A percentile compares a stretch with the other conserved stretches of the same genome.
Conservation (phyloP, 2,113 vertebrate species). For the Misgurnus anguillicaudatus region DNA sequence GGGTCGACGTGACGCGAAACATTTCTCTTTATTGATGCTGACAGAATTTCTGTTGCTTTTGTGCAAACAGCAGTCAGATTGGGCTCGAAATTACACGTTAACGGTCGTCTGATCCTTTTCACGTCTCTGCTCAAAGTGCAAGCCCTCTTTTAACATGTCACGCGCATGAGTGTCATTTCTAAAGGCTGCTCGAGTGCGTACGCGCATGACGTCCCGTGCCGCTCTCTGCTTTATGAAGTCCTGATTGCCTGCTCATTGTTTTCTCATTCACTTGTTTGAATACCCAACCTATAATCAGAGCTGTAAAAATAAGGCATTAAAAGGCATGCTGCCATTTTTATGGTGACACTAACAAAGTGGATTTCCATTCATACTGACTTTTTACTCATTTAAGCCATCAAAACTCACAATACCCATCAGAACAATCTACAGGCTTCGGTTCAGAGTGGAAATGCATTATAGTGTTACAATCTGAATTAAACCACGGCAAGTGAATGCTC, state of each 20-base stretch:
- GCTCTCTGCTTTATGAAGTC: constrained; percentile 72
- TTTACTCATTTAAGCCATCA: constrained; percentile 70
- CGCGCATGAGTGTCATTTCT: constrained; percentile 70
- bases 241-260: constrained; percentile 80
- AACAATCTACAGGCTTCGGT: constrained; percentile 61
- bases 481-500: constrained; percentile 64
- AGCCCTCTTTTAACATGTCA: constrained; percentile 70
- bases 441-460: constrained; percentile 73
- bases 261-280: constrained; percentile 77
- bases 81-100: constrained; percentile 66
- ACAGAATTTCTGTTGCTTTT: constrained; percentile 64
- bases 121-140: constrained; percentile 64
- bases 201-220: constrained; percentile 66
- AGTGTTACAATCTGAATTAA: constrained; percentile 76
- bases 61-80: constrained; percentile 67
- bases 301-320: constrained; percentile 71
- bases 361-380: constrained; percentile 75
- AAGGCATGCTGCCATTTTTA: constrained; percentile 77
- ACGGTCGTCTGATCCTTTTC: constrained; percentile 63
- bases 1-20: constrained; percentile 56
- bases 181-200: constrained; percentile 55
- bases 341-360: constrained; percentile 74
- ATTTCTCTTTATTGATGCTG: constrained; percentile 60
- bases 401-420: constrained; percentile 75
- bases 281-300: constrained; percentile 77